These are phyloP conservation scores for Lacanobia oleracea DNA, from an alignment of 2,888 invertebrate genomes.

Conservation along the genomic window DNA sequence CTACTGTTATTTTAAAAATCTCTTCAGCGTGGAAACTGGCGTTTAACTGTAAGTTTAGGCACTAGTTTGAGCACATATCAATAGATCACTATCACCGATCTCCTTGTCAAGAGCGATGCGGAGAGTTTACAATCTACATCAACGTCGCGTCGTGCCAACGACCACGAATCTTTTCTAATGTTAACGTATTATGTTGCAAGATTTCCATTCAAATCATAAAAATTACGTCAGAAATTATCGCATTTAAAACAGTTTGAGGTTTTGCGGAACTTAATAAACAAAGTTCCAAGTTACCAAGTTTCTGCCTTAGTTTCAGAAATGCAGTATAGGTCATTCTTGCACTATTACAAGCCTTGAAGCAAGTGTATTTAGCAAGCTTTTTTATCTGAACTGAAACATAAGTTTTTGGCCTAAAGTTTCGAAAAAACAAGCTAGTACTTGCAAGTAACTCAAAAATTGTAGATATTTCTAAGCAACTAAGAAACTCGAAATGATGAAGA, in stretches of 20 bases:
- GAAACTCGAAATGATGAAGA: not conserved
- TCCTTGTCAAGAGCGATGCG: not conserved
- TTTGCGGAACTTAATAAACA: conserved; percentile 3
- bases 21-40: not conserved
- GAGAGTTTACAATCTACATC: not conserved
- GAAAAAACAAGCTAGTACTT: not conserved
- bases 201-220: conserved; percentile 4
- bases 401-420: not conserved
- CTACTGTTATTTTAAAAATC: no score
- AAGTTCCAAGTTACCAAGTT: no score
- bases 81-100: not conserved
- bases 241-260: conserved; percentile 9
- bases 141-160: not conserved
- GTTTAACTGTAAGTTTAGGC: no score
- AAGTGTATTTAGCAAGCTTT: not conserved
- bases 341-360: not conserved
- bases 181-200: not conserved
- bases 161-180: not conserved
- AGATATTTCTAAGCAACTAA: conserved; percentile 19
- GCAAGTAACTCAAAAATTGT: not conserved
- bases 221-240: not conserved
- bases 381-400: not conserved
- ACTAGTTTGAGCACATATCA: not conserved
- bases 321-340: not conserved
- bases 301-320: no score